Evolutionary conservation across 1,140 invertebrate genomes (phyloP).

Genomic region (Protaetia brevitarsis): DNA sequence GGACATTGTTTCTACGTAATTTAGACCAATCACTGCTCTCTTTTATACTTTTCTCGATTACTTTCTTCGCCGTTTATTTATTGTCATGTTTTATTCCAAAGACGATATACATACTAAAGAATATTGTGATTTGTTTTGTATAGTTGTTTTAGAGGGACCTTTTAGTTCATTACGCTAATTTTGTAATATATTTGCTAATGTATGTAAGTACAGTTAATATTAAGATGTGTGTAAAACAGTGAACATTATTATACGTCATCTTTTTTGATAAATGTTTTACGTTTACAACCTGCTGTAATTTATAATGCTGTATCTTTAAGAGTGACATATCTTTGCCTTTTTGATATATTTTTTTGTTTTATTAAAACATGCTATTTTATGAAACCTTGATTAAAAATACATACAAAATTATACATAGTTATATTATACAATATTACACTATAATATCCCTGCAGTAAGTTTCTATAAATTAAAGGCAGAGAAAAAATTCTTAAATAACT

Average conservation of each 20-base stretch:
- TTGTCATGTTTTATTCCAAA: slow-evolving; percentile 8
- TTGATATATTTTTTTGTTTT: neutral
- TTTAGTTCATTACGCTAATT: neutral
- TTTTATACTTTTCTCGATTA: neutral
- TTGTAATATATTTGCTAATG: slow-evolving; percentile 3
- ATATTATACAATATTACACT: neutral
- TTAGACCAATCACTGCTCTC: neutral
- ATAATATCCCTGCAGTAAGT: neutral
- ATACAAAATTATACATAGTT: neutral
- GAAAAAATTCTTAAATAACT: neutral
- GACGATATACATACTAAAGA: neutral
- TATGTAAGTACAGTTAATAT: neutral
- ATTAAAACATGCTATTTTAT: no score
- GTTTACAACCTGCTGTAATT: no score
- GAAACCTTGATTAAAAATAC: no score
- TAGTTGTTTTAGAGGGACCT: neutral
- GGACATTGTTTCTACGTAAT: no score
- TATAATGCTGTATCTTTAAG: no score
- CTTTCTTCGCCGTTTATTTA: neutral
- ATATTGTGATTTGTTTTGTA: neutral
- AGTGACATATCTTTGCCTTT: neutral
- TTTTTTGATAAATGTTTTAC: no score
- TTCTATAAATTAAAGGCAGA: neutral
- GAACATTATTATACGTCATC: neutral
- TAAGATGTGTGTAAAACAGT: neutral